A percentile compares a stretch with the other conserved stretches of the same genome.
These are phyloP conservation scores for Andrena cerasifolii DNA, from an alignment of 1,140 invertebrate species.

Conservation along the genomic window DNA sequence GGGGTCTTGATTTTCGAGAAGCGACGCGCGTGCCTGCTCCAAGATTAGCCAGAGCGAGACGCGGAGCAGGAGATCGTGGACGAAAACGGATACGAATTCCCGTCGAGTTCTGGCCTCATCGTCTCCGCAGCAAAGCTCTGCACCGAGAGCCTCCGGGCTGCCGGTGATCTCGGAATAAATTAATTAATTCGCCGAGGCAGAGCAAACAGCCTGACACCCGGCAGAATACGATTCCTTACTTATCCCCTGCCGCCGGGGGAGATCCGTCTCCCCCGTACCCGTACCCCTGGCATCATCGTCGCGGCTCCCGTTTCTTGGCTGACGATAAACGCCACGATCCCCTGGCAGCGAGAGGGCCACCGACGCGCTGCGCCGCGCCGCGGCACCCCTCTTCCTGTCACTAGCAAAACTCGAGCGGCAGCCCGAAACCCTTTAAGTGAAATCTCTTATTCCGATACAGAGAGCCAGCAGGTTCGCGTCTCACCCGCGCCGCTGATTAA, in stretches of 20 bases:
- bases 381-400: slow-evolving; percentile 76
- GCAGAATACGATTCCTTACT: slow-evolving; percentile 78
- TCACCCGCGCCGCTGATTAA: slow-evolving; percentile 76
- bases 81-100: slow-evolving; percentile 31
- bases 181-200: slow-evolving; percentile 76
- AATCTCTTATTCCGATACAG: slow-evolving; percentile 83
- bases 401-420: slow-evolving; percentile 81
- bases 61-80: slow-evolving; percentile 12
- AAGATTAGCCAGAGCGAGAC: slow-evolving; percentile 7
- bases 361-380: too few species aligned
- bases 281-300: slow-evolving; percentile 41
- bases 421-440: slow-evolving; percentile 82
- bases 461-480: slow-evolving; percentile 1
- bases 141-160: slow-evolving; percentile 60
- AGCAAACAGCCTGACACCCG: slow-evolving; percentile 77
- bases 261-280: slow-evolving; percentile 70
- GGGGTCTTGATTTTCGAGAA: too few species aligned
- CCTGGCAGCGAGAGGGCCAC: slow-evolving; percentile 32
- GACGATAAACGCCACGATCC: slow-evolving; percentile 29
- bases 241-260: slow-evolving; percentile 65
- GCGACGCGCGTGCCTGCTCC: slow-evolving; percentile 26
- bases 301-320: slow-evolving; percentile 25
- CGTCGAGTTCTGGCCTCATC: slow-evolving; percentile 17
- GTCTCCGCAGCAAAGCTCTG: slow-evolving; percentile 29
- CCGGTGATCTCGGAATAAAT: slow-evolving; percentile 75